These are phyloP conservation scores for Agrotis puta DNA, from an alignment of 2,888 invertebrate species.

Conservation along the genomic window DNA sequence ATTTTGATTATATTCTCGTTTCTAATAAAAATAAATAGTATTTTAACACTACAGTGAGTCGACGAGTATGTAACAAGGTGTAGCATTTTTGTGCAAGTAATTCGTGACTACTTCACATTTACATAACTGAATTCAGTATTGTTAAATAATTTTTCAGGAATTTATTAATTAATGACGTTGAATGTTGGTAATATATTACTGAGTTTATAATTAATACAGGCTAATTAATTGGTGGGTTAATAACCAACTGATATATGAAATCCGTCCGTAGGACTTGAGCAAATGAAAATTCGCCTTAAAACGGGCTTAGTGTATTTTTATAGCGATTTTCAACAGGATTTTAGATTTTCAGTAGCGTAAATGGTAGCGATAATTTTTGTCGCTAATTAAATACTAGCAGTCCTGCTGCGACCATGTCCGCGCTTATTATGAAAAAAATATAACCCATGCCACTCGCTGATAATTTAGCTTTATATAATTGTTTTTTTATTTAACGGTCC, in stretches of 20 bases:
- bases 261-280: background rate
- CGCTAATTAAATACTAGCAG: too few relatives aligned
- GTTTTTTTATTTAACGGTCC: too few relatives aligned
- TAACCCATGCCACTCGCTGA: too few relatives aligned
- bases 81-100: conserved; percentile 25
- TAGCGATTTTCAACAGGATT: background rate
- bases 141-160: conserved; percentile 22
- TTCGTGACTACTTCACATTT: conserved; percentile 33
- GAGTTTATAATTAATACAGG: conserved; percentile 12
- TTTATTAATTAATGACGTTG: conserved; percentile 23
- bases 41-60: background rate
- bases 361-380: too few relatives aligned
- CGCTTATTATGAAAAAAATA: too few relatives aligned
- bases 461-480: too few relatives aligned
- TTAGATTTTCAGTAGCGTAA: background rate
- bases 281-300: background rate
- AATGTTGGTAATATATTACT: conserved; percentile 15
- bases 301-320: background rate
- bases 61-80: background rate
- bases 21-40: background rate
- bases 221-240: background rate
- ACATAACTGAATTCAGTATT: conserved; percentile 32
- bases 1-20: background rate
- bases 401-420: too few relatives aligned
- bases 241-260: background rate